phyloP scores from a whole-genome alignment of 2,888 invertebrate species.

The Parapristionchus giblindavisi region DNA sequence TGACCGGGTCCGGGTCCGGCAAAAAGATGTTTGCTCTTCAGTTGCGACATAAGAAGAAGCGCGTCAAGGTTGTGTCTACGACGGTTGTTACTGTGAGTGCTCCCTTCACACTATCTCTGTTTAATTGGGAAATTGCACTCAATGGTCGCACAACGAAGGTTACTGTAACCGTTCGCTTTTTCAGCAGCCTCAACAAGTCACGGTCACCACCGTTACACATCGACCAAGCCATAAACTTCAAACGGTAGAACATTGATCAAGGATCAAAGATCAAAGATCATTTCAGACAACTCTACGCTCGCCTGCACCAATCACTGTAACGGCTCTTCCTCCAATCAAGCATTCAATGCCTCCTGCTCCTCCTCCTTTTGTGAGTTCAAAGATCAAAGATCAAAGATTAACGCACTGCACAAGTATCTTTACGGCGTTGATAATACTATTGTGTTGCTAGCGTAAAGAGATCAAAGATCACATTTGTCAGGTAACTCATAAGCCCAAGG shows the following conservation, averaged over 20 bases:
- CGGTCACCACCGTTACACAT: slow-evolving; percentile 37
- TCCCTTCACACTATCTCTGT: background rate
- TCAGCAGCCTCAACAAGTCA: background rate
- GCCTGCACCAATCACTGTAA: too few species aligned
- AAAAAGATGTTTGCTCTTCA: background rate
- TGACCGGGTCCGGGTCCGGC: background rate
- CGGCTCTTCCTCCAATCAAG: too few species aligned
- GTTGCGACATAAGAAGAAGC: slow-evolving; percentile 12
- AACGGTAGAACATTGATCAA: slow-evolving; percentile 30
- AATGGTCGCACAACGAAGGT: background rate
- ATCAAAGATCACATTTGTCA: background rate
- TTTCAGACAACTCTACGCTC: slow-evolving; percentile 31
- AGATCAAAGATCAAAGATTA: too few species aligned
- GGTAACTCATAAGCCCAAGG: background rate
- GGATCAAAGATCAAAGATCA: background rate
- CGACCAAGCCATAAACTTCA: slow-evolving; percentile 36
- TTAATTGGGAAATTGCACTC: background rate
- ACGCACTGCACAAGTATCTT: too few species aligned
- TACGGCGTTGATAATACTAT: too few species aligned
- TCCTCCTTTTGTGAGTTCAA: too few species aligned
- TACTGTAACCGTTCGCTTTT: background rate
- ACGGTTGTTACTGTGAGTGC: background rate
- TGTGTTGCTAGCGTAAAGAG: too few species aligned
- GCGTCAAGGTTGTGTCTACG: slow-evolving; percentile 19
- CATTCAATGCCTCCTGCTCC: too few species aligned